Conservation (phyloP, 2,888 invertebrate genomes). For the Bursaphelenchus okinawaensis region DNA sequence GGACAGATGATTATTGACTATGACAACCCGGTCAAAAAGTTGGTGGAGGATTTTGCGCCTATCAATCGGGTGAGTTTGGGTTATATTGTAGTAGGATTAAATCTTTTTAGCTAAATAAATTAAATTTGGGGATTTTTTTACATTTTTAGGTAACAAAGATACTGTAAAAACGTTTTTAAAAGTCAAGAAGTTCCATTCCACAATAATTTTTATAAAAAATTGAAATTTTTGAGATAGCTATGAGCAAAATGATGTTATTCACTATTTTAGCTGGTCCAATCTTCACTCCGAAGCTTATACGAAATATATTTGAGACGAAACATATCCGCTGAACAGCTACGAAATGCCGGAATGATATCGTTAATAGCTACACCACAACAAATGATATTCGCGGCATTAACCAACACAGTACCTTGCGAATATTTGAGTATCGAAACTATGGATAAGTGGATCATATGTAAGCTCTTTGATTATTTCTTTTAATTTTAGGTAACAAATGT, state of each 20-base stretch:
- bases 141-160: no score
- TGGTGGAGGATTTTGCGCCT: slow-evolving; percentile 92
- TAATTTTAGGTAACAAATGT: slow-evolving; percentile 14
- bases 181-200: no score
- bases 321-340: slow-evolving; percentile 86
- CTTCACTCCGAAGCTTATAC: slow-evolving; percentile 80
- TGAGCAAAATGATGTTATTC: slow-evolving; percentile 53
- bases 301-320: slow-evolving; percentile 83
- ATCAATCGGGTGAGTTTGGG: slow-evolving; percentile 69
- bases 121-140: no score
- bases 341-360: slow-evolving; percentile 67
- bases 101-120: slow-evolving; percentile 5
- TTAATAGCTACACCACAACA: slow-evolving; percentile 89
- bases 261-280: slow-evolving; percentile 66
- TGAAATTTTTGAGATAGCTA: background rate
- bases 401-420: slow-evolving; percentile 92
- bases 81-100: slow-evolving; percentile 10
- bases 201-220: slow-evolving; percentile 74
- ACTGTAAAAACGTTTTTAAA: background rate
- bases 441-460: slow-evolving; percentile 90
- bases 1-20: slow-evolving; percentile 98
- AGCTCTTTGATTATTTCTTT: slow-evolving; percentile 51
- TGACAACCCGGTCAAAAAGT: slow-evolving; percentile 85
- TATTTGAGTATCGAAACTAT: slow-evolving; percentile 87
- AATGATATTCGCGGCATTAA: slow-evolving; percentile 84